Evolutionary conservation across 2,888 invertebrate species (phyloP).

Genomic region (Drosophila pseudotalamancana): DNA sequence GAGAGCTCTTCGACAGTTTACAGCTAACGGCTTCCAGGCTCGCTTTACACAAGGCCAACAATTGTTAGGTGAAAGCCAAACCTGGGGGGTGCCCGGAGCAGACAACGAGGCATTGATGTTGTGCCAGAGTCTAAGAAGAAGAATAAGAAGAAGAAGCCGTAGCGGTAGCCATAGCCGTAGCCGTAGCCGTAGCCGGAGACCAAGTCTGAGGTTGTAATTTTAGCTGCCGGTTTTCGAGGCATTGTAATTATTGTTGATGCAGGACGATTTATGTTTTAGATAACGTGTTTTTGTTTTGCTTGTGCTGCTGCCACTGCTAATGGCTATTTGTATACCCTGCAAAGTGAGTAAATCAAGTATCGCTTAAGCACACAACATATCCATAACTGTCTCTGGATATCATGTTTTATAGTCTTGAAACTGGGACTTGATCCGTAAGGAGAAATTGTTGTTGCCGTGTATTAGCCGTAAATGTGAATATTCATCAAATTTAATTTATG

Average conservation of each 20-base stretch:
- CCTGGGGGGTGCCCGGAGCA: neutral
- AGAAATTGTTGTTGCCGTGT: too few species aligned
- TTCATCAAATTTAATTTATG: too few species aligned
- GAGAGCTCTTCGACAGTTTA: conserved; percentile 15
- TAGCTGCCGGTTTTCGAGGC: conserved; percentile 28
- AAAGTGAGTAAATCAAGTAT: neutral
- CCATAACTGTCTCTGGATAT: neutral
- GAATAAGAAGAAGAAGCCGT: neutral
- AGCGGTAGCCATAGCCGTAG: too few species aligned
- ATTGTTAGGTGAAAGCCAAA: neutral
- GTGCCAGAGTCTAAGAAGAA: neutral
- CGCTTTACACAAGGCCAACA: conserved; percentile 1
- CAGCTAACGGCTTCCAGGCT: conserved; percentile 28
- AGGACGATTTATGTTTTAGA: conserved; percentile 63
- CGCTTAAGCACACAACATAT: neutral
- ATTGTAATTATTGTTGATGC: conserved; percentile 66
- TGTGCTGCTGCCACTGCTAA: conserved; percentile 13
- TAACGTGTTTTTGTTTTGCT: conserved; percentile 54
- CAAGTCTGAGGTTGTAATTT: conserved; percentile 3
- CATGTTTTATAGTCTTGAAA: too few species aligned
- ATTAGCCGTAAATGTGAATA: too few species aligned
- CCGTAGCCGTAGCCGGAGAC: neutral
- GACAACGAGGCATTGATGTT: neutral
- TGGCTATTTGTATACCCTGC: conserved; percentile 8
- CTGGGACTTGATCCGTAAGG: too few species aligned